phyloP scores from a whole-genome alignment of 2,888 invertebrate genomes.

The Erannis defoliaria region DNA sequence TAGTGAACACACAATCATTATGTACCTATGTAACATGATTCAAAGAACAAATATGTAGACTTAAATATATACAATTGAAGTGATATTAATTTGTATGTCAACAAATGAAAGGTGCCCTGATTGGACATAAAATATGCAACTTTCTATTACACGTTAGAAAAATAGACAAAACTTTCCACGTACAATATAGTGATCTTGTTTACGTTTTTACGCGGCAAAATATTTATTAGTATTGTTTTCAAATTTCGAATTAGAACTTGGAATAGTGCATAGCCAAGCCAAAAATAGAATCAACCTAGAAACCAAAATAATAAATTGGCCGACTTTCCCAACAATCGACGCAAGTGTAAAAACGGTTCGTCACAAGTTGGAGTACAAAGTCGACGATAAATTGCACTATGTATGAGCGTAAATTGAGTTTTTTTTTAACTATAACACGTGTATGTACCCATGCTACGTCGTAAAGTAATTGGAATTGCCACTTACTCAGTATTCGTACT shows the following conservation, averaged over 20 bases:
- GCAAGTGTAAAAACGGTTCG: conserved; percentile 45
- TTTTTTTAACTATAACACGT: conserved; percentile 70
- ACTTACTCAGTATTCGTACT: conserved; percentile 72
- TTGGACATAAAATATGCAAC: conserved; percentile 57
- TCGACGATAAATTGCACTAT: conserved; percentile 52
- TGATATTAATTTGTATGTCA: conserved; percentile 68
- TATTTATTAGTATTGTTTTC: conserved; percentile 33
- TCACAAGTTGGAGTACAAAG: conserved; percentile 55
- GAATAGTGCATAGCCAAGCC: conserved; percentile 60
- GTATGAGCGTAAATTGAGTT: conserved; percentile 63
- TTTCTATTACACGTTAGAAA: conserved; percentile 51
- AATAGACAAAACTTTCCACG: conserved; percentile 41
- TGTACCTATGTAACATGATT: background rate
- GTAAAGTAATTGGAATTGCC: conserved; percentile 54
- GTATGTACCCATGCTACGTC: conserved; percentile 61
- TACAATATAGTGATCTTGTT: conserved; percentile 35
- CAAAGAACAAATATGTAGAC: conserved; percentile 36
- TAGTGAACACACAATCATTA: background rate
- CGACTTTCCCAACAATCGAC: conserved; percentile 52
- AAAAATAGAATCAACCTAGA: conserved; percentile 75
- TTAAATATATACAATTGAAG: conserved; percentile 46
- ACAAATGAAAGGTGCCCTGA: conserved; percentile 65
- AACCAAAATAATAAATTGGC: conserved; percentile 69
- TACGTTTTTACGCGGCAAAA: conserved; percentile 42
- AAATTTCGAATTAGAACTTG: conserved; percentile 50